Evolutionary conservation across 2,113 vertebrate species (phyloP).

Genomic region (Engystomops pustulosus): DNA sequence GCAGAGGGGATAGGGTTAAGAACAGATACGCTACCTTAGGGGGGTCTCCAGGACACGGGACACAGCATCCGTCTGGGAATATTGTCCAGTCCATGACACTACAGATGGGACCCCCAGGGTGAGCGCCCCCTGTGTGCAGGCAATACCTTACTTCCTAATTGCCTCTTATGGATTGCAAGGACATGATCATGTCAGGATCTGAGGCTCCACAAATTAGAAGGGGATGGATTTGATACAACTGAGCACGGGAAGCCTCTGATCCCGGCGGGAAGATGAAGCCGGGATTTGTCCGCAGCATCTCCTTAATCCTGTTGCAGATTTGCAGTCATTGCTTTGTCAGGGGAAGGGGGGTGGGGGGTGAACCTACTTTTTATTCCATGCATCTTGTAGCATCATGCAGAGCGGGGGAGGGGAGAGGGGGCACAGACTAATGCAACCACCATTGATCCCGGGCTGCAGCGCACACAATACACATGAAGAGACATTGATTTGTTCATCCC

Average conservation of each 20-base stretch:
- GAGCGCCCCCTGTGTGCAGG: too few relatives aligned
- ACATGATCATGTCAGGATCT: constrained; percentile 15
- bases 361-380: constrained; percentile 25
- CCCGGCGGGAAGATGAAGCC: constrained; percentile 33
- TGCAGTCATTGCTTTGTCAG: constrained; percentile 18
- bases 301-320: constrained; percentile 53
- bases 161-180: not conserved
- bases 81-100: not conserved
- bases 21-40: constrained; percentile 9
- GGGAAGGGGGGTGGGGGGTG: not conserved
- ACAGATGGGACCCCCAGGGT: not conserved
- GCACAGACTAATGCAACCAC: constrained; percentile 12
- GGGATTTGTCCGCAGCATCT: constrained; percentile 35
- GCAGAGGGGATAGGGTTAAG: not conserved
- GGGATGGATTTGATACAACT: constrained; percentile 5
- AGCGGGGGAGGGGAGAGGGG: not conserved
- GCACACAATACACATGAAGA: constrained; percentile 34
- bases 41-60: constrained; percentile 9
- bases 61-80: constrained; percentile 6
- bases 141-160: not conserved
- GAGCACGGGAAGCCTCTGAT: constrained; percentile 22
- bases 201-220: constrained; percentile 9
- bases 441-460: constrained; percentile 24
- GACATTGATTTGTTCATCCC: constrained; percentile 37
- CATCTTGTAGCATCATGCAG: constrained; percentile 45